Evolutionary conservation across 2,113 vertebrate genomes (phyloP), one percentile per base, ranked within the genome.

Genomic region (Proterorhinus semilunaris): DNA sequence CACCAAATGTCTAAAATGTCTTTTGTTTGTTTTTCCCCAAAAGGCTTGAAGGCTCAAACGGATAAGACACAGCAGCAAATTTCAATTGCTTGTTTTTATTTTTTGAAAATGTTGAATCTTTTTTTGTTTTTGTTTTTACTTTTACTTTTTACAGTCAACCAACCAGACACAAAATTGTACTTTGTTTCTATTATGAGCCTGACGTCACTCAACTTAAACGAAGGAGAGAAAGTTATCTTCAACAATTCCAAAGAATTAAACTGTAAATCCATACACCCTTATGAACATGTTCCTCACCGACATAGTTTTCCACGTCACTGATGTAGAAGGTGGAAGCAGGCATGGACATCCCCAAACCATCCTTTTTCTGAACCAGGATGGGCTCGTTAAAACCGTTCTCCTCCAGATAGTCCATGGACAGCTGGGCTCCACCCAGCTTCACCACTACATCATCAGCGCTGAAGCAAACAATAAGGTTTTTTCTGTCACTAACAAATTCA

Each of bases 271-370:
- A 54, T 21, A 54, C 0, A 55, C 1, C 10, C 53, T 55, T 53
- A 21, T 27, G 21, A 27, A 46, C 42, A 48, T 90, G 13, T 9
- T 48, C 43, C 96, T 73, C 86, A 98, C 96, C 98, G 0, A 99
- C 96, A 0, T 98, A 96, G 90, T 99, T 98, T 85, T 99, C 98
- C 0, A 99, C 96, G 0, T 99, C 98, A 0, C 96, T 99, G 88
- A 99, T 96, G 8, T 98, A 99, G 90, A 99, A 99, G 7, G 96
- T 98, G n/a, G 96, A 95, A 0, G 97, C 94, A 0, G 96, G 96
- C 77, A 98, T 93, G 0, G 95, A 90, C 87, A 98, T 84, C 2
- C 96, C 96, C 83, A 99, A 83, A 0, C 96, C 97, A 0, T 99
- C 97, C 82, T 99, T 99, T 92, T 96, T 98, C 64, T 93, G 94